Conservation (phyloP, 2,888 invertebrate species). For the Hypselothyrea guttata region DNA sequence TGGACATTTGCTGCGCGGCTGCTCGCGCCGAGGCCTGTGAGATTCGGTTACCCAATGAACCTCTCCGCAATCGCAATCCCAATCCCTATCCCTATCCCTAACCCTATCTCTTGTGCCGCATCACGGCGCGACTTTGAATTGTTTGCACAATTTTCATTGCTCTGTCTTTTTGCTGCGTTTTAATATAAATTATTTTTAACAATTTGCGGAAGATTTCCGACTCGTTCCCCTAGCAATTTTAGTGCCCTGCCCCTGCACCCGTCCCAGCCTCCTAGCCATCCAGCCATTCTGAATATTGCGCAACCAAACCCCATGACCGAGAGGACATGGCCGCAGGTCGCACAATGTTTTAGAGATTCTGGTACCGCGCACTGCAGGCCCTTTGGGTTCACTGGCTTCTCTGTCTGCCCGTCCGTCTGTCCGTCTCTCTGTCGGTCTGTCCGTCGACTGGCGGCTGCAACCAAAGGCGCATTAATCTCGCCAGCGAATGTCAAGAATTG, state of each 20-base stretch:
- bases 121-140: slow-evolving; percentile 62
- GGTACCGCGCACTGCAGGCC: background rate
- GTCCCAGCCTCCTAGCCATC: slow-evolving; percentile 21
- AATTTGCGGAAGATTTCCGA: slow-evolving; percentile 55
- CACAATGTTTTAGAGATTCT: slow-evolving; percentile 30
- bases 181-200: slow-evolving; percentile 75
- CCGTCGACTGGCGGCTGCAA: slow-evolving; percentile 60
- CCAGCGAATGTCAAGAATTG: slow-evolving; percentile 76
- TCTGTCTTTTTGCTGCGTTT: slow-evolving; percentile 72
- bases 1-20: slow-evolving; percentile 66
- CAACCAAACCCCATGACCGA: slow-evolving; percentile 59
- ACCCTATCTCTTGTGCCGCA: slow-evolving; percentile 27
- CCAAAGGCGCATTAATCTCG: slow-evolving; percentile 76
- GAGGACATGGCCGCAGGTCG: slow-evolving; percentile 48
- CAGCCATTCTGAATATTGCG: slow-evolving; percentile 51
- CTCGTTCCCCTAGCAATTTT: slow-evolving; percentile 1
- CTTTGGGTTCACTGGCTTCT: slow-evolving; percentile 31
- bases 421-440: background rate
- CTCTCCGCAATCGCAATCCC: no score
- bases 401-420: background rate
- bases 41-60: slow-evolving; percentile 24
- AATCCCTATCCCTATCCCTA: slow-evolving; percentile 9
- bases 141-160: slow-evolving; percentile 76
- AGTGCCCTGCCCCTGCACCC: slow-evolving; percentile 15
- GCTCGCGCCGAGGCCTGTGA: slow-evolving; percentile 9